phyloP scores from a whole-genome alignment of 2,113 vertebrate species.

The Cyrtonyx montezumae region DNA sequence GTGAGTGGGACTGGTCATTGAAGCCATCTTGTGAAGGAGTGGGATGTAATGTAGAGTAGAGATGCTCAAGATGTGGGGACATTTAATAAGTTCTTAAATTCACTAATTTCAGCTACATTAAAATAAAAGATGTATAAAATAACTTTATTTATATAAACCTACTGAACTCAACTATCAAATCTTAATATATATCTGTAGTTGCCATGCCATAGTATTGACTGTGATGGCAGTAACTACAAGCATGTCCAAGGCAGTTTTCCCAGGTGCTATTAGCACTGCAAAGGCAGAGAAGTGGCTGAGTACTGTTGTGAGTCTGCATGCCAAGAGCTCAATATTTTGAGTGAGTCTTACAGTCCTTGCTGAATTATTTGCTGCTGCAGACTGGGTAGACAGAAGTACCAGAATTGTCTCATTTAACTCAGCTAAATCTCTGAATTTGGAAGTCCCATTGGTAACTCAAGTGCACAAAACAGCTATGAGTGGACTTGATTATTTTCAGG shows the following conservation, averaged over 20 bases:
- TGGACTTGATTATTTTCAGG: not conserved
- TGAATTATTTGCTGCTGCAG: not conserved
- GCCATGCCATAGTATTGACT: not conserved
- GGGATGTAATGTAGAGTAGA: constrained; percentile 48
- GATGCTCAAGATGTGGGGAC: not conserved
- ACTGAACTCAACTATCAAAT: not conserved
- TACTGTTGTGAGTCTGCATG: not conserved
- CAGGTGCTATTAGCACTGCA: not conserved
- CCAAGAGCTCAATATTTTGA: not conserved
- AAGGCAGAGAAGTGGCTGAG: not conserved
- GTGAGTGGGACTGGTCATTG: constrained; percentile 90
- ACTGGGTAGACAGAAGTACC: not conserved
- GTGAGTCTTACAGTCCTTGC: not conserved
- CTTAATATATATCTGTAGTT: accelerated
- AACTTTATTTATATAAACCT: not conserved
- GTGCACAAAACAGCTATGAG: not conserved
- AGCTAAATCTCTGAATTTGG: not conserved
- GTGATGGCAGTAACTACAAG: not conserved
- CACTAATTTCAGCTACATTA: not conserved
- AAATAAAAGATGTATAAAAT: not conserved
- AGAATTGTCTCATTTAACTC: not conserved
- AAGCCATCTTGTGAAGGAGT: constrained; percentile 84
- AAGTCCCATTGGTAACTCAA: not conserved
- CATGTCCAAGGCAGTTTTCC: not conserved
- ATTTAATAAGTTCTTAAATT: constrained; percentile 21